Evolutionary conservation across 2,113 vertebrate species (phyloP), one percentile per base, ranked within the genome.

Genomic region (Butastur rufipennis): DNA sequence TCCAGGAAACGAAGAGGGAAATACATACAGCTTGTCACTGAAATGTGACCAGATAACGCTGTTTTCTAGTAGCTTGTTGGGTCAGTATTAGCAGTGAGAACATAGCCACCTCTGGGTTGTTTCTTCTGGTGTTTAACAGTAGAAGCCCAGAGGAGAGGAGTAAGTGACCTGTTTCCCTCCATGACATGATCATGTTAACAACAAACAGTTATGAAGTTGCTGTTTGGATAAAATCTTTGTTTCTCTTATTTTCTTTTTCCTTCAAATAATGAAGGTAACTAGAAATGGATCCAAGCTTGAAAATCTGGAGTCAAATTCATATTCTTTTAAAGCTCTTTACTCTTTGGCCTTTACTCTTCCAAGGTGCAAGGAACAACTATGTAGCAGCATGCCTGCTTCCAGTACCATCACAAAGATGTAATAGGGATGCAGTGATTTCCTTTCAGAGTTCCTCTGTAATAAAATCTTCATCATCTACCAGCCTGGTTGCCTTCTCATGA

Each of bases 11-110:
- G 34, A 8, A 58, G 48, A 53, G 27, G 17, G 61, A 59, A 86
- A 65, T 25, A 9, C 6, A 9, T 53, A 14, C 6, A 53, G 16
- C 36, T 81, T 70, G 43, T 72, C 40, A 52, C n/a, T 43, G 48
- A 73, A 77, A n/a, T 1, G 25, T 65, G 67, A n/a, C 15, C 43
- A 38, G 58, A 18, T 31, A 40, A 4, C 7, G 10, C 40, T 87
- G 26, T 17, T 84, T 87, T 26, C 23, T 65, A 32, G 18, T 47
- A n/a, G 48, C 31, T 29, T 38, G 4, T 43, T 38, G 55, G 7
- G 34, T 56, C 0, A 0, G 9, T 66, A 4, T 53, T 58, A 29
- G 42, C 17, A 16, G 25, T 58, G 62, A 67, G 58, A 59, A 43
- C 19, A 11, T 9, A 45, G 20, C 4, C 32, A 42, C 11, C 10